Percentiles rank a stretch among this genome's conserved stretches.
Evolutionary conservation across 1,140 invertebrate genomes (phyloP).

Genomic region (Drosophila grimshawi): DNA sequence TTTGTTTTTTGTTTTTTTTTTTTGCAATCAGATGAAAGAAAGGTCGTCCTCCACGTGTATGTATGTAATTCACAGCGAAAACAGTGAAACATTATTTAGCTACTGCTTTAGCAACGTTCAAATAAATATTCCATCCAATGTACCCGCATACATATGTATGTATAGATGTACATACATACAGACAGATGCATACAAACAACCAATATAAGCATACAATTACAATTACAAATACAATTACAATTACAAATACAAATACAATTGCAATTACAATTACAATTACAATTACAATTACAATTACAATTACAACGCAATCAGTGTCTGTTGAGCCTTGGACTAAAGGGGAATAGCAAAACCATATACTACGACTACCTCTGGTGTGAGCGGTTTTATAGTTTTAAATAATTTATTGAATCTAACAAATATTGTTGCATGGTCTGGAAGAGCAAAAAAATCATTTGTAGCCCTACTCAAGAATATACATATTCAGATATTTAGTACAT

Average conservation of each 20-base stretch:
- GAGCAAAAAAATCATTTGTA: conserved; percentile 9
- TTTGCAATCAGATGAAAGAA: not conserved
- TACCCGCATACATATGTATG: conserved; percentile 2
- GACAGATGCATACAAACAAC: not conserved
- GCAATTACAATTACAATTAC: not conserved
- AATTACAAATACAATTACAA: no score
- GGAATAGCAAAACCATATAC: conserved; percentile 24
- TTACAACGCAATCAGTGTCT: conserved; percentile 26
- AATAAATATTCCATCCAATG: conserved; percentile 57
- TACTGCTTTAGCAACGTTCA: conserved; percentile 35
- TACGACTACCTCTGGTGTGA: conserved; percentile 54
- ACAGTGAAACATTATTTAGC: not conserved
- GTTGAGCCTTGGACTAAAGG: conserved; percentile 6
- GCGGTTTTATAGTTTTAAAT: conserved; percentile 63
- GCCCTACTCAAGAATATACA: conserved; percentile 5
- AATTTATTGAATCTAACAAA: conserved; percentile 55
- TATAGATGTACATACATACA: not conserved
- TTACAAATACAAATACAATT: not conserved
- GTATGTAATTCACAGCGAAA: not conserved
- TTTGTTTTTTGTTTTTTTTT: no score
- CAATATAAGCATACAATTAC: not conserved
- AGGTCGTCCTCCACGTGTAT: not conserved
- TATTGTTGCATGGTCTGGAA: conserved; percentile 19
- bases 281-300: not conserved
- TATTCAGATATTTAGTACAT: conserved; percentile 9